These are phyloP conservation scores for Acrocyrtus sp. DNA, from an alignment of 2,888 invertebrate species.

Conservation along the genomic window DNA sequence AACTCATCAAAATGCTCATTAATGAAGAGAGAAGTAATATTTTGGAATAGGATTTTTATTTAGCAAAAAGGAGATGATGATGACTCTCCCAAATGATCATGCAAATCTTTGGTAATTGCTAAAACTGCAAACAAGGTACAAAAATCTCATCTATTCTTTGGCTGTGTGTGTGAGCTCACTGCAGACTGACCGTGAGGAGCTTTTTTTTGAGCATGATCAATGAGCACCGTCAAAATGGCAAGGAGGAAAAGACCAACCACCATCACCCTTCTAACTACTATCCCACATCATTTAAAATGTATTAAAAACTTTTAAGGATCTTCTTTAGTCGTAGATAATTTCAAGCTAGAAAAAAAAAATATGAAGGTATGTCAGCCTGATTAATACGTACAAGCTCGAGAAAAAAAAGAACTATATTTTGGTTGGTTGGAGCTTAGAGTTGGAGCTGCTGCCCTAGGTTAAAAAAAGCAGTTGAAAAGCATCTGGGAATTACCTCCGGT, in stretches of 20 bases:
- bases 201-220: too few relatives aligned
- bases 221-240: too few relatives aligned
- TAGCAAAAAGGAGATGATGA: slow-evolving; percentile 17
- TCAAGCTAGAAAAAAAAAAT: too few relatives aligned
- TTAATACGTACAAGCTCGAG: too few relatives aligned
- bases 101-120: slow-evolving; percentile 45
- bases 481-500: too few relatives aligned
- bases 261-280: too few relatives aligned
- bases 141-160: too few relatives aligned
- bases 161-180: not conserved
- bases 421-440: too few relatives aligned
- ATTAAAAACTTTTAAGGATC: not conserved
- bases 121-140: slow-evolving; percentile 39
- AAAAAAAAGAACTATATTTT: too few relatives aligned
- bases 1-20: slow-evolving; percentile 50
- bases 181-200: not conserved
- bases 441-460: too few relatives aligned
- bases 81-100: slow-evolving; percentile 34
- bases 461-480: too few relatives aligned
- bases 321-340: not conserved
- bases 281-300: not conserved
- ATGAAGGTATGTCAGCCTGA: not conserved
- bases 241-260: not conserved
- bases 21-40: slow-evolving; percentile 46
- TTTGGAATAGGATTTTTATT: slow-evolving; percentile 31